phyloP scores from a whole-genome alignment of 2,113 vertebrate genomes.

The Oceanodroma tethys region DNA sequence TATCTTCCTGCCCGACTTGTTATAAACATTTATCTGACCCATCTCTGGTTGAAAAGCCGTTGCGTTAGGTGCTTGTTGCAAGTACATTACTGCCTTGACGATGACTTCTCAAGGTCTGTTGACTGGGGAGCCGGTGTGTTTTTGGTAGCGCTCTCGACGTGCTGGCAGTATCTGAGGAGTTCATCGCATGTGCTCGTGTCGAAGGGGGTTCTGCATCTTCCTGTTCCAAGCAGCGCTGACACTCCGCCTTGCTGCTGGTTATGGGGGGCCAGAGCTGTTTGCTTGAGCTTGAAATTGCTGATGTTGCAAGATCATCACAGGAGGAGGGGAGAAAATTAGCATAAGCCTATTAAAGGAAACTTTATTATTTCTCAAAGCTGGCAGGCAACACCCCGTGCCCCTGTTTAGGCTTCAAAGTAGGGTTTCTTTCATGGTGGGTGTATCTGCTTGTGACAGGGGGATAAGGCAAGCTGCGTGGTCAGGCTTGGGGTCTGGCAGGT shows the following conservation, averaged over 20 bases:
- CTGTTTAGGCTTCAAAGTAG: background rate
- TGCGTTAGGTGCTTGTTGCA: background rate
- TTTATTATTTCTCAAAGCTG: background rate
- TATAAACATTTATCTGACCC: background rate
- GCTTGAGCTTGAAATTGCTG: background rate
- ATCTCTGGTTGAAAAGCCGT: background rate
- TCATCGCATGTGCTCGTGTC: background rate
- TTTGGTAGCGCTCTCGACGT: background rate
- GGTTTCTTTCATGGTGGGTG: background rate
- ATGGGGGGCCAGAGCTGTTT: background rate
- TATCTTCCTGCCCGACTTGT: background rate
- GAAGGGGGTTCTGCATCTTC: background rate
- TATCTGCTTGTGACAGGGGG: background rate
- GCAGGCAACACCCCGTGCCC: background rate
- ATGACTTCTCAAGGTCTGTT: background rate
- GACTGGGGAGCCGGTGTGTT: background rate
- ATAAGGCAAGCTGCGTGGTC: background rate
- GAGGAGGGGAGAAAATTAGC: background rate
- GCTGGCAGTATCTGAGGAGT: background rate
- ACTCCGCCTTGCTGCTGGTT: background rate
- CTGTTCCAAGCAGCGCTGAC: background rate
- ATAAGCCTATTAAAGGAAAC: background rate
- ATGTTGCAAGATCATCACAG: background rate
- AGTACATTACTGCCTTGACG: background rate
- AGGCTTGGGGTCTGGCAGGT: background rate